These are phyloP conservation scores for Cyanoramphus novaezelandiae DNA, from an alignment of 2,113 vertebrate genomes.

Conservation along the genomic window DNA sequence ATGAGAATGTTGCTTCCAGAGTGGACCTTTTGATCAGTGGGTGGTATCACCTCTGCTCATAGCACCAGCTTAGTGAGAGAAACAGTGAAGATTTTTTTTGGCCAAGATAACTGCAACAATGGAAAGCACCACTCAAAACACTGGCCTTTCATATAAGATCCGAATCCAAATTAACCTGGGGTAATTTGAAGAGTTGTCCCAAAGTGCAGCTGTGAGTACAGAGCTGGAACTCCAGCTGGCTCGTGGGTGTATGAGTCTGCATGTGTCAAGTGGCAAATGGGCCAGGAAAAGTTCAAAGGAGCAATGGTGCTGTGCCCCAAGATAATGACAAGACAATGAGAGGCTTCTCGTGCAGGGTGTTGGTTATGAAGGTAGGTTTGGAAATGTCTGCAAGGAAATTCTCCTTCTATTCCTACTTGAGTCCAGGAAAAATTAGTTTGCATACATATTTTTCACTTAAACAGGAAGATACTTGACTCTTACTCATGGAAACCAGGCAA, in stretches of 20 bases:
- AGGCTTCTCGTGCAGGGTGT: background rate
- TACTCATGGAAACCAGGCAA: background rate
- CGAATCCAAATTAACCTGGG: rapidly evolving
- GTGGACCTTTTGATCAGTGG: rapidly evolving
- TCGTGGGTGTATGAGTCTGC: background rate
- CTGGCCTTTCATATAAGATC: background rate
- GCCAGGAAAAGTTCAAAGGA: background rate
- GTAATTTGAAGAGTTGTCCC: background rate
- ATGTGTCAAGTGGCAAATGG: background rate
- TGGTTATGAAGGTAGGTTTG: background rate
- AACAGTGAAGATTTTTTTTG: background rate
- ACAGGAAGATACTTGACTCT: background rate
- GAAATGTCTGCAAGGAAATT: background rate
- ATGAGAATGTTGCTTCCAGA: background rate
- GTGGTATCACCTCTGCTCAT: background rate
- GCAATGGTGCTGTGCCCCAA: background rate
- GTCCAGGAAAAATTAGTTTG: background rate
- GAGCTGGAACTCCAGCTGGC: background rate
- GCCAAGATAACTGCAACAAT: too few species aligned
- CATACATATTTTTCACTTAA: background rate
- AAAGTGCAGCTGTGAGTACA: rapidly evolving
- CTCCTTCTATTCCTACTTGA: background rate
- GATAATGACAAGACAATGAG: background rate
- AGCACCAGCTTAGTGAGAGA: background rate
- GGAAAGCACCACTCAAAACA: background rate